A percentile compares a stretch with the other conserved stretches of the same genome.
Evolutionary conservation across 2,113 vertebrate genomes (phyloP).

Genomic region (Blennius ocellaris): DNA sequence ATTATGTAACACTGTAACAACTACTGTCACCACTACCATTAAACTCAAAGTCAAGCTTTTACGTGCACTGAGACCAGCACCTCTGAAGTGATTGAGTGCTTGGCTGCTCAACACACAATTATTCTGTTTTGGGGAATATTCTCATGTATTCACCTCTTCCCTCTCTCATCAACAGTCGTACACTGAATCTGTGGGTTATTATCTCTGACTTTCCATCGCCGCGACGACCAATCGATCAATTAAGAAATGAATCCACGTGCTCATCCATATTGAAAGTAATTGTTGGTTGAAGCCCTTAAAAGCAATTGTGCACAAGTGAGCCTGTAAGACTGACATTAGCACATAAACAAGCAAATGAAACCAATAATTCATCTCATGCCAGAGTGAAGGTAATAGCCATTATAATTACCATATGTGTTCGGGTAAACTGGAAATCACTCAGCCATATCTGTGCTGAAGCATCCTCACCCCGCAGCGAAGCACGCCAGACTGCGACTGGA

Average conservation of each 20-base stretch:
- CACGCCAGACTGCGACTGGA: constrained; percentile 17
- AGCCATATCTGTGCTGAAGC: constrained; percentile 31
- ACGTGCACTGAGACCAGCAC: neutral
- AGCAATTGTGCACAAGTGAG: neutral
- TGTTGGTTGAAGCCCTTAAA: neutral
- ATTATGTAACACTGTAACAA: neutral
- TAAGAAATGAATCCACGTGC: neutral
- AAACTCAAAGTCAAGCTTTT: neutral
- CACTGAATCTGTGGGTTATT: neutral
- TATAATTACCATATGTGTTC: constrained; percentile 33
- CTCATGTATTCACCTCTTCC: too few relatives aligned
- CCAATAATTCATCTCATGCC: constrained; percentile 34
- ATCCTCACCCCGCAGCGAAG: constrained; percentile 26
- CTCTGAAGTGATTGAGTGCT: neutral
- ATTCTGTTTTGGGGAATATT: neutral
- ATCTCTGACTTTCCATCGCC: neutral
- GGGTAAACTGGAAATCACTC: constrained; percentile 49
- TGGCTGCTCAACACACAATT: neutral
- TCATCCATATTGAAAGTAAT: neutral
- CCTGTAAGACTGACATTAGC: neutral
- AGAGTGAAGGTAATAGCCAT: constrained; percentile 25
- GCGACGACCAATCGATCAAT: neutral
- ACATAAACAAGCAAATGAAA: constrained; percentile 19
- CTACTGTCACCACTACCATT: neutral
- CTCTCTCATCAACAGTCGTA: neutral